phyloP scores from a whole-genome alignment of 2,888 invertebrate species.

The Standfussiana lucernea region DNA sequence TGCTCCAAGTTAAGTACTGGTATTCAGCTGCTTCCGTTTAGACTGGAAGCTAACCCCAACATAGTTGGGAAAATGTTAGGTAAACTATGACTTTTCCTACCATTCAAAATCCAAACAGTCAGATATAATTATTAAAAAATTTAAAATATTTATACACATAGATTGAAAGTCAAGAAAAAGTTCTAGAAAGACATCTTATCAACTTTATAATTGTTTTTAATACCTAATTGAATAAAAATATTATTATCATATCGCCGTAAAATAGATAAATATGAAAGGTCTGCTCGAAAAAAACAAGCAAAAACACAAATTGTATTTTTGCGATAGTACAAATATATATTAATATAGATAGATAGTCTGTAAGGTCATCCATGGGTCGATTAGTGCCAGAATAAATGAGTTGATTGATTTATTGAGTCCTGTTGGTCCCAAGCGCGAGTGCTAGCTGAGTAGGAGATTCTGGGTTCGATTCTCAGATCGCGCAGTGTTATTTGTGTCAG shows the following conservation, averaged over 20 bases:
- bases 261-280: not conserved
- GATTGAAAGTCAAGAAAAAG: conserved; percentile 17
- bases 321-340: too few relatives aligned
- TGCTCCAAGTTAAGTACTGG: too few relatives aligned
- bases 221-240: conserved; percentile 12
- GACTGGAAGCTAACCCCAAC: not conserved
- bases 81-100: not conserved
- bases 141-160: not conserved
- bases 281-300: not conserved
- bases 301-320: not conserved
- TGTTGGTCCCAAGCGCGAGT: too few relatives aligned
- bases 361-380: too few relatives aligned
- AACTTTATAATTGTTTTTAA: conserved; percentile 5
- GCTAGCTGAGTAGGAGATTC: too few relatives aligned
- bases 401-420: too few relatives aligned
- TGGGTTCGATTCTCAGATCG: too few relatives aligned
- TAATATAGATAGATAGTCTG: too few relatives aligned
- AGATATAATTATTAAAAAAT: not conserved
- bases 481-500: too few relatives aligned
- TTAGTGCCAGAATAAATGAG: too few relatives aligned
- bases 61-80: not conserved
- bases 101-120: too few relatives aligned
- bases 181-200: conserved; percentile 10
- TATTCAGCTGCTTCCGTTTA: too few relatives aligned
- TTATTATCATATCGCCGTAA: not conserved